Evolutionary conservation across 2,888 invertebrate genomes (phyloP), one percentile per base, ranked within the genome.

Genomic region (Amiota communis): DNA sequence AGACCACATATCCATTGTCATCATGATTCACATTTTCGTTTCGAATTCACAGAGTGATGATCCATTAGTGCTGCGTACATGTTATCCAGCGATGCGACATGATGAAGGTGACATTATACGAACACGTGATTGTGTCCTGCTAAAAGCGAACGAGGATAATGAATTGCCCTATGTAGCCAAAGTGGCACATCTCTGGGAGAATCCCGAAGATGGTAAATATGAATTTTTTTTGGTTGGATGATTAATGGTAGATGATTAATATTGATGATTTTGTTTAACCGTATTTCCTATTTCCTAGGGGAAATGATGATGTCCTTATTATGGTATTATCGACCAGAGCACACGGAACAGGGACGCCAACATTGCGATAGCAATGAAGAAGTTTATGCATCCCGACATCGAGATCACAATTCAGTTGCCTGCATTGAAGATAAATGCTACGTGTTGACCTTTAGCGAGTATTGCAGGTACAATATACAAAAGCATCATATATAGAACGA

Each of bases 401-500:
- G 96, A 76, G 98, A 98, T 91, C 96, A 96, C 79, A 97, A 97
- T 91, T 97, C 97, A 84, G 98, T 98, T 74, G 98, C 98, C 74
- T 98, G 98, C 90, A 98, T 98, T 86, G 98, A 98, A 90, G 98
- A 98, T 91, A 97, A 97, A 90, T 98, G 98, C 91, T 98, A 96
- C 90, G 98, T 98, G 77, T 93, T 98, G 83, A 98, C 97, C 56
- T 97, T 95, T 90, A 96, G 97, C 90, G 98, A 98, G 91, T 98
- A 97, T 88, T 98, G 97, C 93, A 94, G 98, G 98, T 98, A n/a
- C n/a, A n/a, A n/a, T n/a, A n/a, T n/a, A n/a, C n/a, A 86, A 11
- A 48, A 15, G 20, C 2, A 57, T 6, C 53, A n/a, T 1, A 49
- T 8, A 36, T n/a, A 12, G 10, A 13, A 36, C 9, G 11, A 56